Evolutionary conservation across 2,888 invertebrate genomes (phyloP), one percentile per base, ranked within the genome.

Genomic region (Branchipolynoe longqiensis): DNA sequence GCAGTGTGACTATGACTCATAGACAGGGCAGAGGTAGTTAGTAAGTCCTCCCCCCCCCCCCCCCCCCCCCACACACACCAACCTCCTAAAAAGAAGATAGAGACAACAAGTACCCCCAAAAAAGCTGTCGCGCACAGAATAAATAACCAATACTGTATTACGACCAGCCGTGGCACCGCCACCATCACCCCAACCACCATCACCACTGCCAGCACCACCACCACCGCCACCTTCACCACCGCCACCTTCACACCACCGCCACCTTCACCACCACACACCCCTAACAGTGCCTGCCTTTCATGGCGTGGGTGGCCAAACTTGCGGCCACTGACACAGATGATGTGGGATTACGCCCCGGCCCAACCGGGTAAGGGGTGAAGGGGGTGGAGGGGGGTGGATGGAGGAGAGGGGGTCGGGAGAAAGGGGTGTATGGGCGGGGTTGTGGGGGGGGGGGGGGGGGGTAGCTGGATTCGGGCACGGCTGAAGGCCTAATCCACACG

Each of bases 221-320:
- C 8, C 48, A 69, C 3, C 1, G 69, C 12, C 22, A 4, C 2
- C 1, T 38, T 33, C 25, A 38, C 69, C 69, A 69, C 38, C 69
- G 1, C 38, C 2, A 38, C 22, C 8, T 12, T 18, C 48, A 8
- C 48, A 48, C 48, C n/a, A n/a, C n/a, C n/a, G n/a, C n/a, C n/a
- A n/a, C n/a, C n/a, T n/a, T n/a, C n/a, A n/a, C n/a, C n/a, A n/a
- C n/a, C n/a, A n/a, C n/a, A n/a, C n/a, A n/a, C n/a, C n/a, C n/a
- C n/a, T n/a, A n/a, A n/a, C n/a, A n/a, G n/a, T n/a, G 69, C 38
- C 38, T 0, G 36, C 22, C 69, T 69, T 69, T 69, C 36, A 69
- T 69, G 22, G 36, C 38, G 69, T 69, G 38, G 69, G 69, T 69
- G 69, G 69, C 69, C 69, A 18, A 69, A n/a, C 36, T 69, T 69